phyloP scores from a whole-genome alignment of 2,797 vertebrate species.

The Trematomus bernacchii region DNA sequence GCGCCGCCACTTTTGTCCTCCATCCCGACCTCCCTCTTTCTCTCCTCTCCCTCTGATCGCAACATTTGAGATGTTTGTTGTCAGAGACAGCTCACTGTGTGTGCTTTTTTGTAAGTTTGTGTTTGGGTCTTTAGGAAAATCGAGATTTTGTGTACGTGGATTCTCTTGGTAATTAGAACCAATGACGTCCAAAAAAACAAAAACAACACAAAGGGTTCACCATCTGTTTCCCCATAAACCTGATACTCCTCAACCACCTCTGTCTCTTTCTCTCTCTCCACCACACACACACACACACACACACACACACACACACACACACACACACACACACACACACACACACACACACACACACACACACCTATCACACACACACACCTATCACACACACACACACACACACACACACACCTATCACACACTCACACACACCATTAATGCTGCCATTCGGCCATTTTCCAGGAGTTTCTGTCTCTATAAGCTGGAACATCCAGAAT shows the following conservation, averaged over 20 bases:
- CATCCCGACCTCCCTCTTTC: conserved; percentile 44
- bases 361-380: conserved; percentile 27
- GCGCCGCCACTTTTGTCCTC: conserved; percentile 70
- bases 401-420: conserved; percentile 29
- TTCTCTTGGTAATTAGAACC: conserved; percentile 65
- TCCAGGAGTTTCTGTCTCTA: conserved; percentile 42
- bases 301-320: neutral
- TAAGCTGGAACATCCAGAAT: conserved; percentile 57
- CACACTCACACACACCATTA: conserved; percentile 11
- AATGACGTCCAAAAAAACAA: conserved; percentile 51
- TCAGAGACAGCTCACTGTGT: conserved; percentile 3
- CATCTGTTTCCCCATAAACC: conserved; percentile 75
- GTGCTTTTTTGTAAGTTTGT: neutral
- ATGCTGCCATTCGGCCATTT: conserved; percentile 49
- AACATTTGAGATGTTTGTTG: conserved; percentile 41
- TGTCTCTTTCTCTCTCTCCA: conserved; percentile 39
- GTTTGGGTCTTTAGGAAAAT: conserved; percentile 23
- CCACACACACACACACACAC: neutral
- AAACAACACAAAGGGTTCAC: conserved; percentile 55
- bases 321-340: conserved; percentile 32
- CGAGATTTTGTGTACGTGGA: conserved; percentile 26
- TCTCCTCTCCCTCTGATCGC: conserved; percentile 31
- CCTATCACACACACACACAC: too few species aligned
- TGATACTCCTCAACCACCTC: conserved; percentile 61
- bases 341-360: conserved; percentile 16